phyloP scores from a whole-genome alignment of 2,797 vertebrate species.

The Vultur gryphus region DNA sequence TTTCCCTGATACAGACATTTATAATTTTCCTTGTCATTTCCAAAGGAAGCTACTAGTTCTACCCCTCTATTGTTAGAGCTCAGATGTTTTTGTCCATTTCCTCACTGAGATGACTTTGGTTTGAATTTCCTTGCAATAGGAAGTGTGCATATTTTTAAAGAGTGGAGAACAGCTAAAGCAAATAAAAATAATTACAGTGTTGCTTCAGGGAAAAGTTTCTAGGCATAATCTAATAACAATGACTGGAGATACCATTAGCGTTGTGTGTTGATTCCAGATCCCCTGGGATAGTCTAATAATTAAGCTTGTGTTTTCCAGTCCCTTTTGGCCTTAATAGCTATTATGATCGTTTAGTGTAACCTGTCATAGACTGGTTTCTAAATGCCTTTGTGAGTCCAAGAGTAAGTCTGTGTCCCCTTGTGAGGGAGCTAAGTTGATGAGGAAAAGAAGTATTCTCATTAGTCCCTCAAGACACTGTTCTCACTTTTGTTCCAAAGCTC shows the following conservation, averaged over 20 bases:
- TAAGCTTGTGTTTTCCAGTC: slow-evolving; percentile 33
- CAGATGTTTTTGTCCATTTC: neutral
- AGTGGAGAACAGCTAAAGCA: neutral
- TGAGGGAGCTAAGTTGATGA: neutral
- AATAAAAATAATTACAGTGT: slow-evolving; percentile 31
- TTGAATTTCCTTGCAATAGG: neutral
- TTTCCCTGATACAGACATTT: neutral
- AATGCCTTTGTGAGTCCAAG: neutral
- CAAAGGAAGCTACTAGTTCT: neutral
- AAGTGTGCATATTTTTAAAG: neutral
- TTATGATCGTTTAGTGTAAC: neutral
- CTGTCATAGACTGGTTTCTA: neutral
- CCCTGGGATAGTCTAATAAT: slow-evolving; percentile 18
- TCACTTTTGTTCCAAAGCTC: neutral
- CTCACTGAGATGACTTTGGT: neutral
- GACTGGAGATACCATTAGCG: neutral
- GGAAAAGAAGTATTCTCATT: neutral
- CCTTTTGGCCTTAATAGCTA: slow-evolving; percentile 20
- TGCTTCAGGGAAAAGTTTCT: slow-evolving; percentile 21
- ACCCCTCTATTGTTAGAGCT: neutral
- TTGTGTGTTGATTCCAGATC: neutral
- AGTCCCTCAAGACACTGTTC: neutral
- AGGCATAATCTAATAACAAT: slow-evolving; percentile 25
- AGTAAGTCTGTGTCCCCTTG: neutral
- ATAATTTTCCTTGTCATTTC: neutral